Evolutionary conservation across 2,797 vertebrate species (phyloP).

Genomic region (Phataginus tricuspis): DNA sequence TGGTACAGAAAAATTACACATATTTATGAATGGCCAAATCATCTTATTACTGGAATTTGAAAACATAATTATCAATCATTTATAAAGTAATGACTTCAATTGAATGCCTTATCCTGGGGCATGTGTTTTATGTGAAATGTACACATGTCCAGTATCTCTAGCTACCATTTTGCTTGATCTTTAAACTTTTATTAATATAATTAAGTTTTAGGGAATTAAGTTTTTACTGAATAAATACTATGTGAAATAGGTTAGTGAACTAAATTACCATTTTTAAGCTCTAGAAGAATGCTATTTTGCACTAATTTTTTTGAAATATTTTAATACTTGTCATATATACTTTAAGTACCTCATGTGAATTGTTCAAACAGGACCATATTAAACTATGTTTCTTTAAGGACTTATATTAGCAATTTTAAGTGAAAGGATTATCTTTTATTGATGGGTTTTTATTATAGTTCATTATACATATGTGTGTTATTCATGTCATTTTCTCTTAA

Average conservation of each 20-base stretch:
- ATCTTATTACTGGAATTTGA: conserved; percentile 70
- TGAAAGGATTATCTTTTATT: background rate
- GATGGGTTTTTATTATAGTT: background rate
- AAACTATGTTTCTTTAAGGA: background rate
- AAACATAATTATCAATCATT: conserved; percentile 74
- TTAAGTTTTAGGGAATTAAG: background rate
- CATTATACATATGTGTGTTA: background rate
- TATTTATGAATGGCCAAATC: conserved; percentile 78
- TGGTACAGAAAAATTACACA: conserved; percentile 71
- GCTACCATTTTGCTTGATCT: background rate
- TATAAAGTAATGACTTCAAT: conserved; percentile 54
- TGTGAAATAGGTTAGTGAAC: background rate
- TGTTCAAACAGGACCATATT: background rate
- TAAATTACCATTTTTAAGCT: background rate
- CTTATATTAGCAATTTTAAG: background rate
- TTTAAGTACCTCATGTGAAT: background rate
- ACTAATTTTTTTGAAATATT: background rate
- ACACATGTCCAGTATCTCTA: background rate
- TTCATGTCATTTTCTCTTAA: background rate
- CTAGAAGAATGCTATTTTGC: background rate
- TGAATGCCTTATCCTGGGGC: background rate
- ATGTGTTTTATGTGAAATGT: conserved; percentile 28
- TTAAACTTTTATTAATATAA: conserved; percentile 31
- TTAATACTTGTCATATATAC: background rate
- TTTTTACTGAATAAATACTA: background rate